Evolutionary conservation across 2,113 vertebrate species (phyloP), one percentile per base, ranked within the genome.

Genomic region (Campylomormyrus tamandua): DNA sequence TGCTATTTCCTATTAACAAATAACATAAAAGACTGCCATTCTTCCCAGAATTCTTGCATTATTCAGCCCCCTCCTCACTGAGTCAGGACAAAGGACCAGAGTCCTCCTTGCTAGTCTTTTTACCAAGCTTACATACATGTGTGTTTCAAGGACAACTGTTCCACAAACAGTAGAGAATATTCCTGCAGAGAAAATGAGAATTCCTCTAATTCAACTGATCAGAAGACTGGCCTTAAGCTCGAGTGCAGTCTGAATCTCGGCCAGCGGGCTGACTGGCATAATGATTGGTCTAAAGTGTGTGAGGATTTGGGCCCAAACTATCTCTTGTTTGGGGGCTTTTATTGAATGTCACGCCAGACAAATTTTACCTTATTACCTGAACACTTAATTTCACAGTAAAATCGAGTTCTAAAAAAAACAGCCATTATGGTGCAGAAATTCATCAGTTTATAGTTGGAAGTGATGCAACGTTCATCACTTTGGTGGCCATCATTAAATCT

Each of bases 401-500:
- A 35, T 87, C 2, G 21, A n/a, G 48, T 53, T 15, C 85, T 19
- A 17, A 17, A 53, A 53, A 49, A 87, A 53, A 56, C 27, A 87
- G 48, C 11, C 48, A 49, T 85, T 85, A 48, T 46, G 48, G 17
- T 31, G 31, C 31, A 87, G 86, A 35, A 52, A 46, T 35, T 2
- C 7, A 35, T 24, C 50, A 56, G 11, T 58, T 88, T 58, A 39
- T 52, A 62, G 19, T 27, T 24, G 6, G 49, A 19, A 19, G 58
- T 7, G 66, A n/a, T 45, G 74, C 62, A 87, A 11, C 10, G 31
- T 27, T 50, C 45, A 48, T 35, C 87, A 50, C 48, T 70, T 86
- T 35, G 87, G 77, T 24, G 5, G 89, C 88, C 58, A 46, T 88
- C 62, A 88, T 88, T 80, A 92, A 92, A 86, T 39, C 46, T 83